Conservation (phyloP, 2,888 invertebrate species). For the Trissonchulus latispiculum region DNA sequence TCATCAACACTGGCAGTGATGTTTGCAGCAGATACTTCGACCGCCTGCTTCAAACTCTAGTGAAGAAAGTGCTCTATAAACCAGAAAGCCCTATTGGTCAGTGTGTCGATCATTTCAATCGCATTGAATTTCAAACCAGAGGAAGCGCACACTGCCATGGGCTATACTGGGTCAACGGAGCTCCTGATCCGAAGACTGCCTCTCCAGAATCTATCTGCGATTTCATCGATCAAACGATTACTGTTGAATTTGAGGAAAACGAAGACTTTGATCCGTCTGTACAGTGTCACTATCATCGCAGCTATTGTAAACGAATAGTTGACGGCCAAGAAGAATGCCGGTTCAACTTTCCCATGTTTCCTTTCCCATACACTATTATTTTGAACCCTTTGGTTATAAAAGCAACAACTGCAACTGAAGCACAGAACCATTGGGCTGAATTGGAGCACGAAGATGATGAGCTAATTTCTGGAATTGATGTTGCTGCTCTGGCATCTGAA, state of each 20-base stretch:
- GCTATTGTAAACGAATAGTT: not conserved
- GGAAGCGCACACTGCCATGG: constrained; percentile 11
- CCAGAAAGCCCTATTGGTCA: not conserved
- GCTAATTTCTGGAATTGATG: no score
- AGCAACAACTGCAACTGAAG: not conserved
- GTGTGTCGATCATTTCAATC: not conserved
- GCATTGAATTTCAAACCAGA: constrained; percentile 5
- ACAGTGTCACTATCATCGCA: not conserved
- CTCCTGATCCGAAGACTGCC: not conserved
- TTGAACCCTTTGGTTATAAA: not conserved
- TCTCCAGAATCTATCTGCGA: not conserved
- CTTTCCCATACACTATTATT: not conserved
- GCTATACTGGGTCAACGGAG: constrained; percentile 6
- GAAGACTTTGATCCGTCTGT: not conserved
- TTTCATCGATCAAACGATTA: constrained; percentile 5
- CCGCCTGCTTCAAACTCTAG: not conserved
- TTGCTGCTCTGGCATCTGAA: not conserved
- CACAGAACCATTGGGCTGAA: not conserved
- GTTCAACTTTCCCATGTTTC: not conserved
- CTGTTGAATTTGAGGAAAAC: not conserved
- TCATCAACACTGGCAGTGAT: not conserved
- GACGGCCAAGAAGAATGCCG: not conserved
- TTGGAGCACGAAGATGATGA: no score
- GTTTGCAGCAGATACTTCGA: not conserved
- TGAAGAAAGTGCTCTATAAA: not conserved